Evolutionary conservation across 2,888 invertebrate species (phyloP).

Genomic region (Pachymerium ferrugineum): DNA sequence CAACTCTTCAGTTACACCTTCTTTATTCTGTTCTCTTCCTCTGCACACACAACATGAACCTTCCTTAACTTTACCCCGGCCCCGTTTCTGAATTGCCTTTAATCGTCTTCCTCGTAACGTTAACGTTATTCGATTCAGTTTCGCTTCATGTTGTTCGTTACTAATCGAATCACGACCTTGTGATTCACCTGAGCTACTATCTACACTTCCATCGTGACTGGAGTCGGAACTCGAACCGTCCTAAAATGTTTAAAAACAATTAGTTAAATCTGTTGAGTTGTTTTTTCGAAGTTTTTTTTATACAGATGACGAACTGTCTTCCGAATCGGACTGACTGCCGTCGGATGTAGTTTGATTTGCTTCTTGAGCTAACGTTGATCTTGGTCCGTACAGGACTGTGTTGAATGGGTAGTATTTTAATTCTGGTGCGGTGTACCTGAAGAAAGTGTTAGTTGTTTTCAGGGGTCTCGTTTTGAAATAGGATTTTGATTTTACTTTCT

Average conservation of each 20-base stretch:
- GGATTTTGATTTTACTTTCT: constrained; percentile 52
- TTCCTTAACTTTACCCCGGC: constrained; percentile 28
- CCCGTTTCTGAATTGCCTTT: neutral
- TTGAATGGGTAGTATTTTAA: constrained; percentile 88
- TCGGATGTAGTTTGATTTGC: constrained; percentile 49
- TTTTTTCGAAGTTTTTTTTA: neutral
- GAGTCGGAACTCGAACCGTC: constrained; percentile 38
- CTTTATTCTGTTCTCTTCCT: constrained; percentile 50
- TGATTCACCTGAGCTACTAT: constrained; percentile 35
- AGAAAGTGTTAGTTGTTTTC: constrained; percentile 42
- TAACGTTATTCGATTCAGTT: neutral
- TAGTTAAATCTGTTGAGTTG: neutral
- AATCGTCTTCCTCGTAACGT: neutral
- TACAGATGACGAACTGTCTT: constrained; percentile 50
- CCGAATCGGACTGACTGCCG: constrained; percentile 54
- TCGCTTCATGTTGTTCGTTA: neutral
- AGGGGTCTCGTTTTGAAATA: constrained; percentile 23
- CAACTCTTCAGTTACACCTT: constrained; percentile 53
- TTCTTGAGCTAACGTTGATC: neutral
- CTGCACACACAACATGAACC: constrained; percentile 52
- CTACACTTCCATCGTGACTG: constrained; percentile 39
- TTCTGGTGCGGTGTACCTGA: constrained; percentile 74
- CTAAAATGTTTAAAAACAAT: neutral
- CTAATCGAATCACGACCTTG: neutral
- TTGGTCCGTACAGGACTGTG: constrained; percentile 67